phyloP scores from a whole-genome alignment of 2,797 vertebrate genomes.

The Furcifer pardalis region DNA sequence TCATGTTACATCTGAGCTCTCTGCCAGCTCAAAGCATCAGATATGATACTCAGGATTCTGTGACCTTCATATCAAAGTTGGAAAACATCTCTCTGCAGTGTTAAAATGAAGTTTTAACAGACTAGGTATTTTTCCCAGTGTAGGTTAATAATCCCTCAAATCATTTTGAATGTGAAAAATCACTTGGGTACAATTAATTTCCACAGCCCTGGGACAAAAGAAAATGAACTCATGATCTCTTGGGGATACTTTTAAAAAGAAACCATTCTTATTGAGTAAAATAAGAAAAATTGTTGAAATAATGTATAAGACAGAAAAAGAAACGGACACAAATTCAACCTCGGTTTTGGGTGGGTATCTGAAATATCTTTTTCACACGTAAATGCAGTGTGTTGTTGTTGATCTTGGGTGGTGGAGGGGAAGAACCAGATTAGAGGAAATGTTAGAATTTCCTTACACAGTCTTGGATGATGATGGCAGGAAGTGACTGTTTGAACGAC shows the following conservation, averaged over 20 bases:
- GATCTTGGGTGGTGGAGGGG: slow-evolving; percentile 32
- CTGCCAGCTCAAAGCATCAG: neutral
- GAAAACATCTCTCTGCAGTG: neutral
- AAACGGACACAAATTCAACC: slow-evolving; percentile 10
- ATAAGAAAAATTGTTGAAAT: neutral
- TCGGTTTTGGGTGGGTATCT: neutral
- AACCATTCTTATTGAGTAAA: neutral
- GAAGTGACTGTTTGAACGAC: slow-evolving; percentile 53
- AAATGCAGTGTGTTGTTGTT: neutral
- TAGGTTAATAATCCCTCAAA: neutral
- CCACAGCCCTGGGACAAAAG: slow-evolving; percentile 1
- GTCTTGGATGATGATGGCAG: slow-evolving; percentile 50
- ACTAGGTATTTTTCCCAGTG: neutral
- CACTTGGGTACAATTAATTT: slow-evolving; percentile 27
- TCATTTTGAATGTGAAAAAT: slow-evolving; percentile 1
- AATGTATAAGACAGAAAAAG: neutral
- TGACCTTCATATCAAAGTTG: neutral
- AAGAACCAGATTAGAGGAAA: slow-evolving; percentile 40
- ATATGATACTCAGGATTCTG: neutral
- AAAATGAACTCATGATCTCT: neutral
- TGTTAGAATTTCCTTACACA: slow-evolving; percentile 42
- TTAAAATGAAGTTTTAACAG: neutral
- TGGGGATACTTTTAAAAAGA: neutral
- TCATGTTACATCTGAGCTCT: neutral
- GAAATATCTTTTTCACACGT: neutral